phyloP scores from a whole-genome alignment of 2,888 invertebrate genomes.

The Cantharis flavilabris region DNA sequence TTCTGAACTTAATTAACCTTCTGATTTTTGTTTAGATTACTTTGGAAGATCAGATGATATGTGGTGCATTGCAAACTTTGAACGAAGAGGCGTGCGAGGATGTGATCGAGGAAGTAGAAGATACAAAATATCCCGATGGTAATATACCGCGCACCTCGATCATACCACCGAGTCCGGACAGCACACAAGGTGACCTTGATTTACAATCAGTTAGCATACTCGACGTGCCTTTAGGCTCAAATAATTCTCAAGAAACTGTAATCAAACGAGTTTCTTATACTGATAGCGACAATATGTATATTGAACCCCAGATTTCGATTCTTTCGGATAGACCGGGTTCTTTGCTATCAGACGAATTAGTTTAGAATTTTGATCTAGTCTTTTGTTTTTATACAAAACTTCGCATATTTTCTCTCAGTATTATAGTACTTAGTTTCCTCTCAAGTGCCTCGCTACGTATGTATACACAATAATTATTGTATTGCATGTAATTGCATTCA shows the following conservation, averaged over 20 bases:
- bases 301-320: slow-evolving; percentile 41
- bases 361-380: not conserved
- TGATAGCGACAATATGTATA: slow-evolving; percentile 28
- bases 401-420: not conserved
- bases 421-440: not conserved
- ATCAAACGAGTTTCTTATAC: slow-evolving; percentile 29
- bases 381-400: slow-evolving; percentile 16
- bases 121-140: slow-evolving; percentile 39
- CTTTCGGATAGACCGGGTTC: not conserved
- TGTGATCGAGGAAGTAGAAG: slow-evolving; percentile 70
- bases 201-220: slow-evolving; percentile 10
- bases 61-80: slow-evolving; percentile 87
- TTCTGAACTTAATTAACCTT: not conserved
- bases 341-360: not conserved
- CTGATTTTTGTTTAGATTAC: slow-evolving; percentile 72
- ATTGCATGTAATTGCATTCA: not conserved
- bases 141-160: slow-evolving; percentile 48
- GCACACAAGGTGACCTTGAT: slow-evolving; percentile 49
- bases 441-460: not conserved
- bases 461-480: not conserved
- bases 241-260: slow-evolving; percentile 9
- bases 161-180: slow-evolving; percentile 54
- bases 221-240: slow-evolving; percentile 28
- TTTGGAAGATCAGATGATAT: slow-evolving; percentile 93
- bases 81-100: slow-evolving; percentile 94